Conservation (phyloP, 2,888 invertebrate genomes). For the Lithodes maja region DNA sequence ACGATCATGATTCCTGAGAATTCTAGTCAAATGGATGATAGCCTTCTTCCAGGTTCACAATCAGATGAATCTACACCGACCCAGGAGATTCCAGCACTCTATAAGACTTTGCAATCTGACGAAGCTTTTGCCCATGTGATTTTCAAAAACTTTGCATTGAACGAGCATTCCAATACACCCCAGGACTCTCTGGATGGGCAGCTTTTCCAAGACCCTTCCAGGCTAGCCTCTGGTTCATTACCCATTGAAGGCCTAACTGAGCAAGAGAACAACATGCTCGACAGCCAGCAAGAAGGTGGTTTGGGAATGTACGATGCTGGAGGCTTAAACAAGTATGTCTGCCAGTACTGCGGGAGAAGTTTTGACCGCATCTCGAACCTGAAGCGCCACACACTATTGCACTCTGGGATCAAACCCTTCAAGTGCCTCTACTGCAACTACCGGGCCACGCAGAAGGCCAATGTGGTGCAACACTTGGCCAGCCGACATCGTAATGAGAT, state of each 20-base stretch:
- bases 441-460: conserved; percentile 66
- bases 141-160: conserved; percentile 18
- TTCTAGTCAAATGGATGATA: conserved; percentile 13
- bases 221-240: background rate
- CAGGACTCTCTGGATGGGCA: conserved; percentile 38
- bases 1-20: background rate
- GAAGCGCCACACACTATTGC: conserved; percentile 63
- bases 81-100: conserved; percentile 3
- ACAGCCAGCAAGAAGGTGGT: conserved; percentile 27
- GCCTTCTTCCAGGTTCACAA: background rate
- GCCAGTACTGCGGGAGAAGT: conserved; percentile 61
- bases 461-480: conserved; percentile 68
- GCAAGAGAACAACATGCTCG: conserved; percentile 21
- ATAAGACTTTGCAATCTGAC: conserved; percentile 23
- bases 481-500: conserved; percentile 60
- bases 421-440: conserved; percentile 66
- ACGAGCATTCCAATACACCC: conserved; percentile 25
- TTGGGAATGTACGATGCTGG: conserved; percentile 9
- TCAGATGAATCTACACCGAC: conserved; percentile 18
- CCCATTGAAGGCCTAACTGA: background rate
- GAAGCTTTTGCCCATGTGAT: conserved; percentile 27
- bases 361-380: conserved; percentile 65
- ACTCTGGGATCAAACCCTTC: conserved; percentile 67
- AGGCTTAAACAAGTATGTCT: conserved; percentile 48
- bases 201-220: conserved; percentile 15